Percentiles rank a stretch among this genome's conserved stretches.
phyloP scores from a whole-genome alignment of 2,888 invertebrate genomes.

The Scelioninae gen. 1 region DNA sequence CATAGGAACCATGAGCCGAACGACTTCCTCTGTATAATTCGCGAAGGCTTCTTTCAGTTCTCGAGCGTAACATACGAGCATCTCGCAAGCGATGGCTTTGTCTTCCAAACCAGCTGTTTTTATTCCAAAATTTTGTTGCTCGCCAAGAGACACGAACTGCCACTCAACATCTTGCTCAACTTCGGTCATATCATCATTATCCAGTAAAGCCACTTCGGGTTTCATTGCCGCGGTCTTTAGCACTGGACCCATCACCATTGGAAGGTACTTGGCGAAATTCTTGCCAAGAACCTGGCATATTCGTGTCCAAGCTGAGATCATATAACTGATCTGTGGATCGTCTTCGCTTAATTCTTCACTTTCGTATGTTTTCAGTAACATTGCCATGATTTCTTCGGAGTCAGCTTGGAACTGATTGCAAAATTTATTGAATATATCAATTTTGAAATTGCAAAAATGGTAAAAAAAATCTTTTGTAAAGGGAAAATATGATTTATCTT shows the following conservation, averaged over 20 bases:
- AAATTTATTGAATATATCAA: slow-evolving; percentile 8
- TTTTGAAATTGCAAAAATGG: too few relatives aligned
- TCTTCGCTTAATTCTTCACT: slow-evolving; percentile 95
- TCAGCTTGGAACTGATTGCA: slow-evolving; percentile 90
- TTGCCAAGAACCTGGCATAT: slow-evolving; percentile 97
- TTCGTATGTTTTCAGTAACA: slow-evolving; percentile 95
- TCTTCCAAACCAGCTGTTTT: slow-evolving; percentile 97
- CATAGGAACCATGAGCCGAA: slow-evolving; percentile 93
- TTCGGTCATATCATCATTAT: slow-evolving; percentile 93
- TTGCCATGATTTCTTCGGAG: slow-evolving; percentile 97
- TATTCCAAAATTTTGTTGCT: slow-evolving; percentile 97
- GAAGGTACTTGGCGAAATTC: slow-evolving; percentile 95
- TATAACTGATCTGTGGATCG: slow-evolving; percentile 98
- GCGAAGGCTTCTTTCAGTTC: slow-evolving; percentile 94
- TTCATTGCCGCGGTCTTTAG: slow-evolving; percentile 96
- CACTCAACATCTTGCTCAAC: slow-evolving; percentile 95
- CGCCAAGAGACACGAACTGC: slow-evolving; percentile 97
- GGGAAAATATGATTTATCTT: too few relatives aligned
- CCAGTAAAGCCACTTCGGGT: slow-evolving; percentile 95
- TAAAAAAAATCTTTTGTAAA: too few relatives aligned
- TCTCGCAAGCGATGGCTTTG: slow-evolving; percentile 97
- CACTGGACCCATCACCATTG: slow-evolving; percentile 97
- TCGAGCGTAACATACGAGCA: slow-evolving; percentile 97
- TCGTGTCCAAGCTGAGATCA: slow-evolving; percentile 99
- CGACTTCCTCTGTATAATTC: slow-evolving; percentile 90